Percentiles rank a stretch among this genome's conserved stretches.
Conservation (phyloP, 2,888 invertebrate genomes). For the Tipula vernalis region DNA sequence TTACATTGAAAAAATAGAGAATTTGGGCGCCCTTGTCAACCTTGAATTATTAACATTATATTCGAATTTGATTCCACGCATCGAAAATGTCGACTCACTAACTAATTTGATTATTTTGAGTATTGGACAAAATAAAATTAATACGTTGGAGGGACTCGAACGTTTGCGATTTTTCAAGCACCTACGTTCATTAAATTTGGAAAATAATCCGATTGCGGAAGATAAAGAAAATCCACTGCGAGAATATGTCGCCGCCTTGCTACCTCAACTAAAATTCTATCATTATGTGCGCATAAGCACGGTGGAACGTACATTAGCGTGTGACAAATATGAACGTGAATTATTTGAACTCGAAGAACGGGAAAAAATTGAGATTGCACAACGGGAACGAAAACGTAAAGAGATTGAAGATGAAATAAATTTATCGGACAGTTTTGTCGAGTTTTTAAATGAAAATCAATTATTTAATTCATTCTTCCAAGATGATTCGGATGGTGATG, state of each 20-base stretch:
- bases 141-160: constrained; percentile 55
- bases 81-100: constrained; percentile 66
- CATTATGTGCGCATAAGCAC: constrained; percentile 40
- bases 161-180: constrained; percentile 56
- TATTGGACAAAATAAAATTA: constrained; percentile 72
- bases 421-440: constrained; percentile 59
- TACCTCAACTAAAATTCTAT: constrained; percentile 41
- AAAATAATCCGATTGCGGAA: constrained; percentile 67
- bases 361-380: constrained; percentile 46
- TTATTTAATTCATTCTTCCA: constrained; percentile 57
- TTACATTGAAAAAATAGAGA: constrained; percentile 71
- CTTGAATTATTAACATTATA: constrained; percentile 68
- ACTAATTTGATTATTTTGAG: constrained; percentile 66
- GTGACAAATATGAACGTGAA: constrained; percentile 36
- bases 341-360: constrained; percentile 40
- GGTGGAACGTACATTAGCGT: constrained; percentile 43
- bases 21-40: constrained; percentile 56
- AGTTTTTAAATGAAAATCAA: constrained; percentile 56
- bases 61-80: constrained; percentile 58
- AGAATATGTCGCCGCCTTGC: constrained; percentile 44
- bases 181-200: constrained; percentile 59
- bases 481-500: constrained; percentile 50
- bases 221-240: constrained; percentile 53
- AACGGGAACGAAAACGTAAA: constrained; percentile 38
- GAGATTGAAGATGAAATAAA: constrained; percentile 44